Evolutionary conservation across 2,888 invertebrate genomes (phyloP).

Genomic region (Allophyes oxyacanthae): DNA sequence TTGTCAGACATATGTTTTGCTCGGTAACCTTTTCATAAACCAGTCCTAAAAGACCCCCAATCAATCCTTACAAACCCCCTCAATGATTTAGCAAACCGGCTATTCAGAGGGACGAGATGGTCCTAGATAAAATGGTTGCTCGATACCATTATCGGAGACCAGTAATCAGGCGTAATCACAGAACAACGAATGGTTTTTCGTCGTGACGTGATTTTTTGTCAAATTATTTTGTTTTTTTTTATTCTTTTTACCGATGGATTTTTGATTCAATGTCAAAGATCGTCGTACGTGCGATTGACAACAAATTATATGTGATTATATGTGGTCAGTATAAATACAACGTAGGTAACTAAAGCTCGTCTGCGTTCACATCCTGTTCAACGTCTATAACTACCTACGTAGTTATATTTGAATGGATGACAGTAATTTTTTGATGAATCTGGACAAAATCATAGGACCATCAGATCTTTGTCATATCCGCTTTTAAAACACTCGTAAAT

Average conservation of each 20-base stretch:
- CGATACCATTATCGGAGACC: constrained; percentile 79
- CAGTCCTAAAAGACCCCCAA: constrained; percentile 58
- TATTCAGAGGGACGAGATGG: constrained; percentile 61
- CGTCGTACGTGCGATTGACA: constrained; percentile 83
- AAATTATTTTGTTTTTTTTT: constrained; percentile 73
- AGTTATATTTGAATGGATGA: constrained; percentile 44
- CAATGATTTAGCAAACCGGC: constrained; percentile 22
- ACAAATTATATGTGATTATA: constrained; percentile 77
- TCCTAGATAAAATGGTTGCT: constrained; percentile 62
- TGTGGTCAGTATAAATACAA: constrained; percentile 61
- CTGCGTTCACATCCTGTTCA: constrained; percentile 64
- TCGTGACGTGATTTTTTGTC: constrained; percentile 79
- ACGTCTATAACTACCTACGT: constrained; percentile 47
- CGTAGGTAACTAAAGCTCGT: constrained; percentile 62
- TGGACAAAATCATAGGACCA: constrained; percentile 7
- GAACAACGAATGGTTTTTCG: constrained; percentile 79
- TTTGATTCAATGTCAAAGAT: constrained; percentile 84
- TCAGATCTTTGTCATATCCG: constrained; percentile 2
- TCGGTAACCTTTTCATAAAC: constrained; percentile 75
- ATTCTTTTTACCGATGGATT: constrained; percentile 67
- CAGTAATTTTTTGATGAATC: constrained; percentile 31
- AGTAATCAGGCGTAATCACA: constrained; percentile 85
- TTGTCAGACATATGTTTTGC: constrained; percentile 80
- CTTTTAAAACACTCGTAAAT: neutral
- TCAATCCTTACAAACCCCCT: constrained; percentile 53